A percentile compares a stretch with the other conserved stretches of the same genome.
Evolutionary conservation across 2,888 invertebrate species (phyloP).

Genomic region (Galeruca laticollis): DNA sequence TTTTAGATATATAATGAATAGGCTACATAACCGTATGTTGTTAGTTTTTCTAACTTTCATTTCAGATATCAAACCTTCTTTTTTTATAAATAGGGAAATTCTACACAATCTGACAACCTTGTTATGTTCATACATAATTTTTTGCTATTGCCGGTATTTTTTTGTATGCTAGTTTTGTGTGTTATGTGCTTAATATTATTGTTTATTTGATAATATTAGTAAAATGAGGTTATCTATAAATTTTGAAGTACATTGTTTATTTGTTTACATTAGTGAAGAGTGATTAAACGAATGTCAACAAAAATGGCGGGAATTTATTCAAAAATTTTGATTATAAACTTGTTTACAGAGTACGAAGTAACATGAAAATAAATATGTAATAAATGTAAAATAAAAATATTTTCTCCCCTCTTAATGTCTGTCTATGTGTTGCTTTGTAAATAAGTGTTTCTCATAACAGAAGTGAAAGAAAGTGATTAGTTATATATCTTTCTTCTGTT

Average conservation of each 20-base stretch:
- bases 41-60: too few species aligned
- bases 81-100: neutral
- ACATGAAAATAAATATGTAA: neutral
- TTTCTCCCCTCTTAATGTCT: conserved; percentile 4
- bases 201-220: neutral
- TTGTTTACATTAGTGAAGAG: too few species aligned
- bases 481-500: conserved; percentile 49
- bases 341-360: neutral
- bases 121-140: neutral
- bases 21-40: too few species aligned
- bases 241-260: too few species aligned
- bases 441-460: conserved; percentile 58
- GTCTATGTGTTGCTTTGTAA: conserved; percentile 26
- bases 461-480: conserved; percentile 39
- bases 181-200: neutral
- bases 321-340: too few species aligned
- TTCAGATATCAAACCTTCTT: neutral
- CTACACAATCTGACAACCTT: neutral
- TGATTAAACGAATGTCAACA: too few species aligned
- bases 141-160: neutral
- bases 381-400: conserved; percentile 1
- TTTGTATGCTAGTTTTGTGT: neutral
- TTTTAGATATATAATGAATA: too few species aligned
- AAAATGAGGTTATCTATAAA: neutral
- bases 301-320: too few species aligned